A percentile compares a stretch with the other conserved stretches of the same genome.
Evolutionary conservation across 1,140 invertebrate species (phyloP).

Genomic region (Holotrichia oblita): DNA sequence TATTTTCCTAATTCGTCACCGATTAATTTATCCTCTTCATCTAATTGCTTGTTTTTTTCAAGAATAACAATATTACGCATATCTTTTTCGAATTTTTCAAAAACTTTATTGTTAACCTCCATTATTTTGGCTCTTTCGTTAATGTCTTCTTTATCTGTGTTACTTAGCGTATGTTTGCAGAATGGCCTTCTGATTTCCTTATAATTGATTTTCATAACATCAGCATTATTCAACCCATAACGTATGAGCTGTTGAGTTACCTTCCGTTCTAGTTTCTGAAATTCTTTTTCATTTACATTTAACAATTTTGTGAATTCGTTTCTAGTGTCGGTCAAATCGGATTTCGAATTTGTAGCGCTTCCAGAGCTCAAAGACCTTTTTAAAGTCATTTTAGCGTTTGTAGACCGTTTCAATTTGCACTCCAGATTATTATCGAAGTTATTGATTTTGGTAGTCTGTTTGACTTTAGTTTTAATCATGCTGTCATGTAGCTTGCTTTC

Average conservation of each 20-base stretch:
- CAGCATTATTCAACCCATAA: not conserved
- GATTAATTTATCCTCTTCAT: not conserved
- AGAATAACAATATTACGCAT: slow-evolving; percentile 31
- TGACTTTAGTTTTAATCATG: not conserved
- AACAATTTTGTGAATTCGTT: not conserved
- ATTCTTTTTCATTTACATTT: slow-evolving; percentile 27
- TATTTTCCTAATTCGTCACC: not conserved
- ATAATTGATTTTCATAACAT: not conserved
- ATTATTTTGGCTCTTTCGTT: not conserved
- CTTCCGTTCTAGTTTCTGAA: slow-evolving; percentile 36
- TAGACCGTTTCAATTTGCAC: not conserved
- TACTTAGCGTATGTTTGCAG: not conserved
- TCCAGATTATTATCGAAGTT: slow-evolving; percentile 9
- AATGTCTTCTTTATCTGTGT: not conserved
- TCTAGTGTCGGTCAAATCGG: not conserved
- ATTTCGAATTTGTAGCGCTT: not conserved
- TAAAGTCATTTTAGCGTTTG: not conserved
- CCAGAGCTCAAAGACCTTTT: slow-evolving; percentile 10
- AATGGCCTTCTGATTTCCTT: not conserved
- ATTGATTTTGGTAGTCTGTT: not conserved
- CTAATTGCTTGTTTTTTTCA: not conserved
- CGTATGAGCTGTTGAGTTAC: slow-evolving; percentile 22
- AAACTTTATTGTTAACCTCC: not conserved
- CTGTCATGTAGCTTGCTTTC: not conserved
- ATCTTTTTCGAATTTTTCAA: slow-evolving; percentile 28